A percentile compares a stretch with the other conserved stretches of the same genome.
phyloP scores from a whole-genome alignment of 1,140 invertebrate genomes.

The Monomorium pharaonis region DNA sequence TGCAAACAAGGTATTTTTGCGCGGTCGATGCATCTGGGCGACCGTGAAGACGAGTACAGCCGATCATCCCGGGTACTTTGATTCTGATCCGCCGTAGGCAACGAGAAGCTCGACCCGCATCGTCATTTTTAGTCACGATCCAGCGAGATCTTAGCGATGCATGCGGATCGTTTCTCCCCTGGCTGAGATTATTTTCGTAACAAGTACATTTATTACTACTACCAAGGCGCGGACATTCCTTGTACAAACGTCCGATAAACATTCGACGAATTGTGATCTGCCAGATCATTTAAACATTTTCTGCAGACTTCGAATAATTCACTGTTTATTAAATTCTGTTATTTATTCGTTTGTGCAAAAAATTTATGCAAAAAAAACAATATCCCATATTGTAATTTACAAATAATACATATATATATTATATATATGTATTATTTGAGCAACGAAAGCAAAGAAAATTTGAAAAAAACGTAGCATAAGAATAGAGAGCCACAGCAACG shows the following conservation, averaged over 20 bases:
- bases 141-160: conserved; percentile 3
- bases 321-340: background rate
- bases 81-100: conserved; percentile 60
- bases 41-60: conserved; percentile 62
- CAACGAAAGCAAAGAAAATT: too few relatives aligned
- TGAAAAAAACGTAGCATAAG: too few relatives aligned
- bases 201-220: conserved; percentile 44
- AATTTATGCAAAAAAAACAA: background rate
- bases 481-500: too few relatives aligned
- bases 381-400: background rate
- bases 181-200: conserved; percentile 52
- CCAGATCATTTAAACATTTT: background rate
- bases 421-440: too few relatives aligned
- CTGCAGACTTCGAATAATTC: background rate
- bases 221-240: background rate
- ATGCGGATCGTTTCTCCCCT: conserved; percentile 13
- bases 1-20: background rate
- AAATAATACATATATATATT: background rate
- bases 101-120: conserved; percentile 59
- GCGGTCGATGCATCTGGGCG: conserved; percentile 45
- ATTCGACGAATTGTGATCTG: background rate
- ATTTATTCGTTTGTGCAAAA: background rate
- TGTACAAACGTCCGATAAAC: background rate
- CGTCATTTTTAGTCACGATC: conserved; percentile 72
- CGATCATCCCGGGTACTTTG: conserved; percentile 47